Percentiles rank a stretch among this genome's conserved stretches.
These are phyloP conservation scores for Melinopterus prodromus DNA, from an alignment of 2,888 invertebrate genomes.

Conservation along the genomic window DNA sequence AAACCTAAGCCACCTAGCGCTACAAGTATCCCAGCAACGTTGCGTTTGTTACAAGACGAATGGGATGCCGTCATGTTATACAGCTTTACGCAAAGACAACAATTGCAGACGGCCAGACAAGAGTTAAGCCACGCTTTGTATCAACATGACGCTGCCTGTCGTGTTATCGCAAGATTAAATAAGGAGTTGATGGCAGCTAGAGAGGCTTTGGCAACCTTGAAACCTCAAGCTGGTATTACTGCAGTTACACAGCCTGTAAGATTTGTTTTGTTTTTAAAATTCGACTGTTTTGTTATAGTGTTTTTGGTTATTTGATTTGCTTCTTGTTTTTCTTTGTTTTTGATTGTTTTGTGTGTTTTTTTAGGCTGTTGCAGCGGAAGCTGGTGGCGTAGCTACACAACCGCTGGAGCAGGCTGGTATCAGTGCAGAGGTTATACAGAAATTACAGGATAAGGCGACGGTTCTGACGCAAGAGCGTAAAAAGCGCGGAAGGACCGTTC, in stretches of 20 bases:
- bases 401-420: constrained; percentile 92
- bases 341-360: not conserved
- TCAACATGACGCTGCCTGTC: constrained; percentile 98
- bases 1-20: constrained; percentile 98
- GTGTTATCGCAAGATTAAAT: constrained; percentile 96
- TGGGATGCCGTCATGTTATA: constrained; percentile 99
- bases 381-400: constrained; percentile 76
- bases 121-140: constrained; percentile 94
- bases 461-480: constrained; percentile 97
- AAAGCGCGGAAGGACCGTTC: constrained; percentile 93
- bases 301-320: not conserved
- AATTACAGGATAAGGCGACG: constrained; percentile 94
- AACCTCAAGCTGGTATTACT: constrained; percentile 94
- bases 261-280: not conserved
- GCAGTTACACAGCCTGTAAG: constrained; percentile 71
- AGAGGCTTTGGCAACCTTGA: constrained; percentile 97
- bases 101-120: constrained; percentile 93
- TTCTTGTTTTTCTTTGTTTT: not conserved
- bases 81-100: constrained; percentile 96
- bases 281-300: not conserved
- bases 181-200: constrained; percentile 99
- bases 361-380: constrained; percentile 80
- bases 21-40: constrained; percentile 95
- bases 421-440: constrained; percentile 91
- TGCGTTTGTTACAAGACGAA: constrained; percentile 90